phyloP scores from a whole-genome alignment of 2,113 vertebrate genomes.

The Chascanopsetta lugubris region DNA sequence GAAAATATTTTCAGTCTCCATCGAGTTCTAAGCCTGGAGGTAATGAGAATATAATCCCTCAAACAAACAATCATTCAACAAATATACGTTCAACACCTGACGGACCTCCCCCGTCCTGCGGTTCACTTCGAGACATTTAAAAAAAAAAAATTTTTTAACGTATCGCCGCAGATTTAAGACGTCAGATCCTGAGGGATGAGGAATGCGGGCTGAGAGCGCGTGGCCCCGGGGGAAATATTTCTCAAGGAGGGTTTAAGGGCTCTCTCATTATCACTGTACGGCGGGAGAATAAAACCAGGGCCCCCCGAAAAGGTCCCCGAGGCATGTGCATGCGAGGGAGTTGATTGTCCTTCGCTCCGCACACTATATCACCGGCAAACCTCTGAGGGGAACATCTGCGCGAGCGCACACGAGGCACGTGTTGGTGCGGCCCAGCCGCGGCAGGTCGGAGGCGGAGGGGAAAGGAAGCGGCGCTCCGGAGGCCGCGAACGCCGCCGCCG shows the following conservation, averaged over 20 bases:
- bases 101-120: neutral
- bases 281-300: conserved; percentile 56
- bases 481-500: conserved; percentile 57
- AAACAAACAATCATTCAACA: conserved; percentile 21
- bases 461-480: conserved; percentile 43
- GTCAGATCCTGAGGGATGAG: conserved; percentile 14
- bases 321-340: conserved; percentile 49
- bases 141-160: conserved; percentile 31
- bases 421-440: conserved; percentile 45
- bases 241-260: conserved; percentile 44
- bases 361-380: conserved; percentile 64
- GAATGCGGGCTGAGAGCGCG: conserved; percentile 27
- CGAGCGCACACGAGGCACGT: conserved; percentile 53
- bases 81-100: conserved; percentile 9
- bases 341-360: conserved; percentile 52
- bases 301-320: conserved; percentile 54
- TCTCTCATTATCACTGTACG: conserved; percentile 65
- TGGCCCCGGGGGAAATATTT: conserved; percentile 27
- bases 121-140: conserved; percentile 1
- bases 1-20: conserved; percentile 20
- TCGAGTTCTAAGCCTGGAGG: neutral
- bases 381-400: conserved; percentile 74
- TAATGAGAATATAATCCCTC: conserved; percentile 7
- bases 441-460: conserved; percentile 47
- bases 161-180: conserved; percentile 18